phyloP scores from a whole-genome alignment of 2,888 invertebrate species.

The Aleiodes testaceus region DNA sequence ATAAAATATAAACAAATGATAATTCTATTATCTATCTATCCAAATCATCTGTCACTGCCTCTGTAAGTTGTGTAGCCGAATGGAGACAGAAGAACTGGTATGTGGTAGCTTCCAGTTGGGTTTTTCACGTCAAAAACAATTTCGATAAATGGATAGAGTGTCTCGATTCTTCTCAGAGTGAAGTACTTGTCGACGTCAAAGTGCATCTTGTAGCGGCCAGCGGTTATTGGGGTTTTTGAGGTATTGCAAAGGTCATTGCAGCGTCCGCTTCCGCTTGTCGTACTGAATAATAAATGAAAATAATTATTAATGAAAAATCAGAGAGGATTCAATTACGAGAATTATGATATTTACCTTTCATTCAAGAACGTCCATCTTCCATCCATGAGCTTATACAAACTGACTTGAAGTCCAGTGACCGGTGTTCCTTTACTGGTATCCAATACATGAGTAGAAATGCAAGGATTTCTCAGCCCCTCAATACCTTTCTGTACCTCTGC shows the following conservation, averaged over 20 bases:
- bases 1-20: not conserved
- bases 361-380: conserved; percentile 81
- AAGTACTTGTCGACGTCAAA: conserved; percentile 85
- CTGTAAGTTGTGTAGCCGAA: conserved; percentile 86
- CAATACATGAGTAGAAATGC: conserved; percentile 84
- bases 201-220: conserved; percentile 83
- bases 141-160: conserved; percentile 86
- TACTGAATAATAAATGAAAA: conserved; percentile 61
- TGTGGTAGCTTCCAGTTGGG: conserved; percentile 81
- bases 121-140: conserved; percentile 81
- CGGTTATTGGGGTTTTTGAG: conserved; percentile 75
- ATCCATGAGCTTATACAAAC: conserved; percentile 79
- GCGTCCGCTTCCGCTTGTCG: conserved; percentile 80
- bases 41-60: conserved; percentile 75
- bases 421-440: conserved; percentile 83
- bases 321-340: not conserved
- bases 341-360: conserved; percentile 68
- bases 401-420: conserved; percentile 79
- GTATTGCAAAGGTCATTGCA: conserved; percentile 78
- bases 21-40: not conserved
- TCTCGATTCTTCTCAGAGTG: conserved; percentile 76
- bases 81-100: conserved; percentile 83
- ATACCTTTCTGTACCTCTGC: not conserved
- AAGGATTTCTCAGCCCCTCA: conserved; percentile 70
- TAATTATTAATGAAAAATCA: not conserved